Percentiles rank a stretch among this genome's conserved stretches.
phyloP scores from a whole-genome alignment of 2,113 vertebrate species.

The Nipponia nippon region DNA sequence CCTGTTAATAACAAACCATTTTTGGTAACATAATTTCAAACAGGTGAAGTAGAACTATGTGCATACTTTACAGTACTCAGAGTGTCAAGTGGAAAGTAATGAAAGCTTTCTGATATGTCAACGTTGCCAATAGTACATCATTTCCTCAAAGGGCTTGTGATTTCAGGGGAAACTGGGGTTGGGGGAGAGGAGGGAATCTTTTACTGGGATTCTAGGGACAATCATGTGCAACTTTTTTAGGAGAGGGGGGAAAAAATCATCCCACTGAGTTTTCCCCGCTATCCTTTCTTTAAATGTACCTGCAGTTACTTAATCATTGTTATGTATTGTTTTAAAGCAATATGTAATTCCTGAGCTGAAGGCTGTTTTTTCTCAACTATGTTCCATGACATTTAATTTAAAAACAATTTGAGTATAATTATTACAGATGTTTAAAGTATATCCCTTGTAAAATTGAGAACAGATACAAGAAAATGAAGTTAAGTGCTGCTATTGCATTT shows the following conservation, averaged over 20 bases:
- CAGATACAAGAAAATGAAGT: constrained; percentile 33
- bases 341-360: not conserved
- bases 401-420: constrained; percentile 19
- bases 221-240: not conserved
- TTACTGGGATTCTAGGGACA: not conserved
- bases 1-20: not conserved
- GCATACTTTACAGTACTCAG: not conserved
- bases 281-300: not conserved
- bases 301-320: not conserved
- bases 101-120: not conserved
- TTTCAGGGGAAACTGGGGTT: not conserved
- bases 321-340: not conserved
- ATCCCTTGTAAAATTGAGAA: constrained; percentile 23
- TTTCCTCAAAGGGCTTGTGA: not conserved
- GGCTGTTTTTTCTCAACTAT: constrained; percentile 12
- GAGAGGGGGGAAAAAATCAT: not conserved
- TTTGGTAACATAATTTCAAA: not conserved
- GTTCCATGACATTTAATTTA: constrained; percentile 36
- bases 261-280: not conserved
- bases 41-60: not conserved
- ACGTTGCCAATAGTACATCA: fast-evolving
- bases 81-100: not conserved
- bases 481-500: constrained; percentile 41
- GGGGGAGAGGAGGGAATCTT: not conserved
- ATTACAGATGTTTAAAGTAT: constrained; percentile 41